Conservation (phyloP, 2,113 vertebrate genomes). For the Eleginops maclovinus region DNA sequence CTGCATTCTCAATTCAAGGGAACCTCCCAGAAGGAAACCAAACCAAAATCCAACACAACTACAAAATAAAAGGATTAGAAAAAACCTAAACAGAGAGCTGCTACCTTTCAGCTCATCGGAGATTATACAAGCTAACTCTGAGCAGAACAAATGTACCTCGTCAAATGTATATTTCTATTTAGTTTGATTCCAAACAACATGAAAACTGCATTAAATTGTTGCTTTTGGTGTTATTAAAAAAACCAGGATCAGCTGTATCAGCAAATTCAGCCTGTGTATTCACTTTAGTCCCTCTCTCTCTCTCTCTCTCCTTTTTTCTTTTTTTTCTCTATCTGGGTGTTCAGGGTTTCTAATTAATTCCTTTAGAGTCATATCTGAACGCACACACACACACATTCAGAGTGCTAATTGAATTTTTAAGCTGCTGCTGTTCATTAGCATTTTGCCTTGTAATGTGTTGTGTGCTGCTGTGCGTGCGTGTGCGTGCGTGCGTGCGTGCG, state of each 20-base stretch:
- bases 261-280: not conserved
- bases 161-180: too few relatives aligned
- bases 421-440: constrained; percentile 58
- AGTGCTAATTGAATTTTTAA: constrained; percentile 64
- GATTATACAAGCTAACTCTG: too few relatives aligned
- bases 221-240: not conserved
- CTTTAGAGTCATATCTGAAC: constrained; percentile 45
- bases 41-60: too few relatives aligned
- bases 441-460: constrained; percentile 60
- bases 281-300: not conserved
- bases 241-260: not conserved
- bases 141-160: too few relatives aligned
- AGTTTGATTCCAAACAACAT: not conserved
- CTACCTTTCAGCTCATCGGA: too few relatives aligned
- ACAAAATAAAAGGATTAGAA: too few relatives aligned
- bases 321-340: constrained; percentile 22
- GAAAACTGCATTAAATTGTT: not conserved
- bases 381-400: constrained; percentile 2
- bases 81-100: too few relatives aligned
- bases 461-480: constrained; percentile 17
- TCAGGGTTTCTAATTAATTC: constrained; percentile 67
- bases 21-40: too few relatives aligned
- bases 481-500: constrained; percentile 29
- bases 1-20: too few relatives aligned
- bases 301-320: not conserved